Evolutionary conservation across 2,113 vertebrate genomes (phyloP).

Genomic region (Gavia stellata): DNA sequence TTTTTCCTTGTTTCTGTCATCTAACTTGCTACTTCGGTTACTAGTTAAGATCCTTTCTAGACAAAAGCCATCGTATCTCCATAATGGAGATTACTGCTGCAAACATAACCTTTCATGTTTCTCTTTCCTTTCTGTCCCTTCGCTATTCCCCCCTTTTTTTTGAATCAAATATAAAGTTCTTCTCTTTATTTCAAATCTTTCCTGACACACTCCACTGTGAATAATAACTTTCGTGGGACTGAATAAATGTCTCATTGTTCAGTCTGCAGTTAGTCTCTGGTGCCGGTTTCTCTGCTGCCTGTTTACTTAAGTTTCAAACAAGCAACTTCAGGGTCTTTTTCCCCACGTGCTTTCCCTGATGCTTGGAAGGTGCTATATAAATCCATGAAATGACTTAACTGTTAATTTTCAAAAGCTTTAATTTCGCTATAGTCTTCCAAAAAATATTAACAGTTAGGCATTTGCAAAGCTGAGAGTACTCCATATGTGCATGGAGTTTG

Average conservation of each 20-base stretch:
- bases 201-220: not conserved
- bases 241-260: not conserved
- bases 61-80: not conserved
- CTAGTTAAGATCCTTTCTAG: not conserved
- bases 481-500: rapidly evolving
- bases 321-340: not conserved
- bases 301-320: not conserved
- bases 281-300: not conserved
- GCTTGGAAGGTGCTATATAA: not conserved
- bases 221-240: not conserved
- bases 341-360: not conserved
- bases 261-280: not conserved
- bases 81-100: rapidly evolving
- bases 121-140: not conserved
- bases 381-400: not conserved
- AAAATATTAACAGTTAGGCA: not conserved
- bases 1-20: not conserved
- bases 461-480: not conserved
- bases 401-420: not conserved
- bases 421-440: not conserved
- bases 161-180: not conserved
- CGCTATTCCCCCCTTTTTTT: not conserved
- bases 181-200: not conserved
- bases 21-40: not conserved
- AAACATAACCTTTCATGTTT: not conserved